Conservation (phyloP, 1,140 invertebrate genomes). For the Procambarus virginalis region DNA sequence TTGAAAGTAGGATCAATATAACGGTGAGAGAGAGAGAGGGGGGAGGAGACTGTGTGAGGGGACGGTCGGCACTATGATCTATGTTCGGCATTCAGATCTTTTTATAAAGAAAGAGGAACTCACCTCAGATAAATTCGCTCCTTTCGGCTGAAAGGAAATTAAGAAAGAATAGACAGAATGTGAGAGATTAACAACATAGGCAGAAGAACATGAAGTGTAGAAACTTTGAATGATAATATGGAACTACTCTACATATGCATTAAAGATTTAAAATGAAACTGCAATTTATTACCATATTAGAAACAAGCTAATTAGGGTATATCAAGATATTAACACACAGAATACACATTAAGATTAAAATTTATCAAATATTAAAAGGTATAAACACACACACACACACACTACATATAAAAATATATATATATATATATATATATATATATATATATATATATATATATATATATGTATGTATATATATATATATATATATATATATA, state of each 20-base stretch:
- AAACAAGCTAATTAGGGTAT: background rate
- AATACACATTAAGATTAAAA: too few species aligned
- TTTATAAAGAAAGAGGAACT: background rate
- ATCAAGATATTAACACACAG: background rate
- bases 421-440: background rate
- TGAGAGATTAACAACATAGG: background rate
- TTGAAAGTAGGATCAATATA: background rate
- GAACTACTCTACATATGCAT: too few species aligned
- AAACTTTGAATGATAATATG: background rate
- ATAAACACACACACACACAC: background rate
- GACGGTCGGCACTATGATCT: background rate
- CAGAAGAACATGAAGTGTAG: background rate
- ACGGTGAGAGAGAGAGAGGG: too few species aligned
- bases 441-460: too few species aligned
- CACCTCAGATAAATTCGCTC: background rate
- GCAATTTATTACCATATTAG: background rate
- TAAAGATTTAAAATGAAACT: too few species aligned
- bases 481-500: too few species aligned
- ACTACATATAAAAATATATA: background rate
- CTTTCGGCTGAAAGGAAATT: background rate
- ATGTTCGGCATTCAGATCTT: background rate
- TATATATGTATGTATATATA: too few species aligned
- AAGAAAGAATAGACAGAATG: conserved; percentile 6
- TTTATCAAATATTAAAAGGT: too few species aligned
- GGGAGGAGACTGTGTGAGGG: background rate